A percentile compares a stretch with the other conserved stretches of the same genome.
These are phyloP conservation scores for Meandrusa payeni DNA, from an alignment of 2,888 invertebrate species.

Conservation along the genomic window DNA sequence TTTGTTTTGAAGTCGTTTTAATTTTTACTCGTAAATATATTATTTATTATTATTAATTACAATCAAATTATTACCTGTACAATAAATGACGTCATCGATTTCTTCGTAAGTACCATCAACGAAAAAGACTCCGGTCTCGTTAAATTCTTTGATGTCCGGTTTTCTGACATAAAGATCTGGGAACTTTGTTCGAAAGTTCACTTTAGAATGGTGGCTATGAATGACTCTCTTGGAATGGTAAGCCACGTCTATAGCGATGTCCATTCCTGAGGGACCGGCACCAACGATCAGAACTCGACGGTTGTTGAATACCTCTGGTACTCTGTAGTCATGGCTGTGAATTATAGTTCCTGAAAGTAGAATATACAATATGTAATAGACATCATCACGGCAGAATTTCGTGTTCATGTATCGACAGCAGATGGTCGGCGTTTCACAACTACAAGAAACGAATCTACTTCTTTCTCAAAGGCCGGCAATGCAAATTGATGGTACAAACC, in stretches of 20 bases:
- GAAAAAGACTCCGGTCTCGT: slow-evolving; percentile 77
- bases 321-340: slow-evolving; percentile 88
- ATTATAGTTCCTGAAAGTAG: slow-evolving; percentile 74
- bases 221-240: slow-evolving; percentile 60
- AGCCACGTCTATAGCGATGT: slow-evolving; percentile 84
- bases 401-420: no score
- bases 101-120: slow-evolving; percentile 80
- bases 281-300: slow-evolving; percentile 85
- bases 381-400: no score
- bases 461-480: no score
- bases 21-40: no score
- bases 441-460: no score
- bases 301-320: slow-evolving; percentile 78
- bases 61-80: slow-evolving; percentile 80
- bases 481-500: no score
- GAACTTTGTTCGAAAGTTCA: slow-evolving; percentile 58
- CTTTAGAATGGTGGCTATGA: slow-evolving; percentile 74
- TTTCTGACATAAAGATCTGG: slow-evolving; percentile 74
- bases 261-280: slow-evolving; percentile 87
- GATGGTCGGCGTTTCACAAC: no score
- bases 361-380: not conserved
- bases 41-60: no score
- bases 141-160: slow-evolving; percentile 72
- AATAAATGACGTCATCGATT: slow-evolving; percentile 85
- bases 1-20: no score